Evolutionary conservation across 2,888 invertebrate genomes (phyloP).

Genomic region (Andrena hattorfiana): DNA sequence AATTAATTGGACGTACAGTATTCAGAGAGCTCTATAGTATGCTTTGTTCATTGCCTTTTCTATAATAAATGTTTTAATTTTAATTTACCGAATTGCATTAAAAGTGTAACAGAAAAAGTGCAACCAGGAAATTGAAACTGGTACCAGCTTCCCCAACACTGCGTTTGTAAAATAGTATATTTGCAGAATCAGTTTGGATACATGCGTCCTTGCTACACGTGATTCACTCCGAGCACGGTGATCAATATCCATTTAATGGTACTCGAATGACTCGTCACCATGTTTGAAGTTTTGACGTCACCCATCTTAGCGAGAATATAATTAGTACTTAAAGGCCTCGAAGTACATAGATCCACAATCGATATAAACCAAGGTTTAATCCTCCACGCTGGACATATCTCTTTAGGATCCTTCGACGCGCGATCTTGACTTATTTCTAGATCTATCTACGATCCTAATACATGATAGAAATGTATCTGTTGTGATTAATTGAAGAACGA

Average conservation of each 20-base stretch:
- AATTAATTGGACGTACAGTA: too few species aligned
- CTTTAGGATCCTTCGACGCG: conserved; percentile 16
- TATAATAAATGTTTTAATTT: not conserved
- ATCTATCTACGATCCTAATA: not conserved
- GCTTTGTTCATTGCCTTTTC: not conserved
- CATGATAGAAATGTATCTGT: not conserved
- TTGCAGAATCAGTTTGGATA: conserved; percentile 21
- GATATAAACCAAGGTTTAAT: conserved; percentile 45
- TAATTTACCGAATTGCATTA: not conserved
- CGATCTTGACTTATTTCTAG: conserved; percentile 32
- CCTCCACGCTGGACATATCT: not conserved
- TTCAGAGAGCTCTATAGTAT: not conserved
- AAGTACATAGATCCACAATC: conserved; percentile 28
- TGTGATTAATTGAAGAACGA: not conserved
- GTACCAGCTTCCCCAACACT: not conserved
- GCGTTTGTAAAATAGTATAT: not conserved
- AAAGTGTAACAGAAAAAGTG: not conserved
- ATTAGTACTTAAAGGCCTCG: conserved; percentile 50
- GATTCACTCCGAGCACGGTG: conserved; percentile 45
- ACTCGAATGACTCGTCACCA: conserved; percentile 48
- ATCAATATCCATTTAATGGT: conserved; percentile 50
- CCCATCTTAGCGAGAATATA: conserved; percentile 48
- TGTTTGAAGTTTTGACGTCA: conserved; percentile 51
- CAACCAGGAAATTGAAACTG: not conserved
- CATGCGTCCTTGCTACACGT: conserved; percentile 36